Base-by-base conservation (phyloP, 2,113 vertebrate species). In the Madoqua kirkii region DNA sequence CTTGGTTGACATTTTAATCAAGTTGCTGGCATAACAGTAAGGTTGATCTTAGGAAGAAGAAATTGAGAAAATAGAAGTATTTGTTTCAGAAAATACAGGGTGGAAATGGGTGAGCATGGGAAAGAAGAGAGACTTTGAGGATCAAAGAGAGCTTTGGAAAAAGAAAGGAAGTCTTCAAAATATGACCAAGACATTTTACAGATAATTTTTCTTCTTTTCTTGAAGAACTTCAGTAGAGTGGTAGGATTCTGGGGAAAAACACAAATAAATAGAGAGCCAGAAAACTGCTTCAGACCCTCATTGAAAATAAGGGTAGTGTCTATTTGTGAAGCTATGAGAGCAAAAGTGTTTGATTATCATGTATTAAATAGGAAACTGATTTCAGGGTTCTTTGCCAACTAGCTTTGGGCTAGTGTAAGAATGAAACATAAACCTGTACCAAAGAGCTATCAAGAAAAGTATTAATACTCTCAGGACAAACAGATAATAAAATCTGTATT, bases 101-200 rank as follows among this genome's bases (percentile, higher is more conserved):
- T 92, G 23, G 31, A 94, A 90, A 54, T 79, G 85, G 10, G 8
- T 59, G 33, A 81, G n/a, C 7, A 57, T 89, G 45, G n/a, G 33
- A 88, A 50, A 79, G 33, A 76, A 93, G 86, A 89, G 23, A 45
- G 21, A 74, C 21, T 23, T 31, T 40, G 17, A 88, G 9, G 64
- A 93, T 31, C 67, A 81, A 93, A 95, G 43, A 93, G 23, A 87
- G 19, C 45, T 86, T 96, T 86, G 40, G 78, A 52, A 94, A 84
- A 81, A 91, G 16, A 84, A 81, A 64, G 54, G 55, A 82, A 48
- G 2, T 87, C 90, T 84, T 83, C 43, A 82, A 91, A 97, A 85
- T 96, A 78, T 52, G n/a, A 78, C 14, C 27, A 36, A 76, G 16
- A 71, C 1, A 10, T 90, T 67, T 84, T 92, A 50, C 13, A 31